phyloP scores from a whole-genome alignment of 2,888 invertebrate genomes.

The Campoplex capitator region DNA sequence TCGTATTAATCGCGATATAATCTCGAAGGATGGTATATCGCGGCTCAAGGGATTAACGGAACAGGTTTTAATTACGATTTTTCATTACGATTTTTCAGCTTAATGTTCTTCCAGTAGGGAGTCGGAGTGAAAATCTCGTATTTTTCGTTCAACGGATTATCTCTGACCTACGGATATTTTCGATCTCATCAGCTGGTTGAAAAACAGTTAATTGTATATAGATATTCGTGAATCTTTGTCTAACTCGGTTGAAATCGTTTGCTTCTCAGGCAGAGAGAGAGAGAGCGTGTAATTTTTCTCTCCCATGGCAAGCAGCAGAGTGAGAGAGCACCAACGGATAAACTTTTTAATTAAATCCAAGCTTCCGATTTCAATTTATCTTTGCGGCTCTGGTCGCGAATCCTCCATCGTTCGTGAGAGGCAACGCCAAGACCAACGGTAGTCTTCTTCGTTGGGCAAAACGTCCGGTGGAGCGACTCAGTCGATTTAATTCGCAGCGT shows the following conservation, averaged over 20 bases:
- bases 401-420: conserved; percentile 56
- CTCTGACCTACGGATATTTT: conserved; percentile 64
- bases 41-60: conserved; percentile 33
- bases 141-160: conserved; percentile 49
- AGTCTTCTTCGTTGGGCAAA: conserved; percentile 50
- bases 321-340: conserved; percentile 64
- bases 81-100: conserved; percentile 41
- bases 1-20: conserved; percentile 14
- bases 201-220: conserved; percentile 54
- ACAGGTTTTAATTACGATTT: conserved; percentile 56
- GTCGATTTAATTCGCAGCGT: conserved; percentile 66
- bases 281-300: conserved; percentile 67
- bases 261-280: conserved; percentile 42
- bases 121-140: conserved; percentile 20
- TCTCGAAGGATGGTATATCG: conserved; percentile 16
- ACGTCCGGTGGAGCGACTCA: conserved; percentile 40
- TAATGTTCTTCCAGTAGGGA: conserved; percentile 41
- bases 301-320: conserved; percentile 54
- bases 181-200: conserved; percentile 57
- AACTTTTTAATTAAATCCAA: conserved; percentile 83
- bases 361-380: conserved; percentile 82
- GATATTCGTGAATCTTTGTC: conserved; percentile 21
- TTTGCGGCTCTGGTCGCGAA: conserved; percentile 72
- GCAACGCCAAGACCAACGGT: neutral
- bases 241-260: conserved; percentile 65